Evolutionary conservation across 2,888 invertebrate species (phyloP).

Genomic region (Tenodera sinensis): DNA sequence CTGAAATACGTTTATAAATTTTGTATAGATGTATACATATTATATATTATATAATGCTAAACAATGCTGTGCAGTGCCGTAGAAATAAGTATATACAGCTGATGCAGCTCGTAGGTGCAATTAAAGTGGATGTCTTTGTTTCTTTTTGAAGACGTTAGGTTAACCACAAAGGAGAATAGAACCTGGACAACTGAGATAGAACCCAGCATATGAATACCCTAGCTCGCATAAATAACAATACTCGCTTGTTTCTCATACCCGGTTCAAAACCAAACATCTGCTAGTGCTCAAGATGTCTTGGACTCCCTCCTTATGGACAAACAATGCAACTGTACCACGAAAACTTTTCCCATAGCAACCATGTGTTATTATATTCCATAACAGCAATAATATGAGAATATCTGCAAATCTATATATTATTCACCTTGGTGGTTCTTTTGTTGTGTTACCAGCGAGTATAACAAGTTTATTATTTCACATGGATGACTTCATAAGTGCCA

Average conservation of each 20-base stretch:
- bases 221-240: too few relatives aligned
- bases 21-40: too few relatives aligned
- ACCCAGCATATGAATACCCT: too few relatives aligned
- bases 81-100: too few relatives aligned
- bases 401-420: neutral
- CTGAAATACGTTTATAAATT: too few relatives aligned
- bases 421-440: neutral
- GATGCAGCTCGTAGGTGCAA: too few relatives aligned
- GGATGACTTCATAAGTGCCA: neutral
- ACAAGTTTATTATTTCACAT: neutral
- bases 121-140: too few relatives aligned
- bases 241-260: neutral
- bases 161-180: too few relatives aligned
- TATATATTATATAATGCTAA: too few relatives aligned
- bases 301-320: neutral
- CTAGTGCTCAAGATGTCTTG: neutral
- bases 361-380: neutral
- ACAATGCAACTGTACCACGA: neutral
- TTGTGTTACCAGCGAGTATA: neutral
- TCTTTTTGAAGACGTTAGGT: too few relatives aligned
- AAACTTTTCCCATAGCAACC: neutral
- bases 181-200: too few relatives aligned
- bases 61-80: too few relatives aligned
- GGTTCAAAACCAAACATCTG: neutral
- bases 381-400: neutral